Evolutionary conservation across 1,140 invertebrate genomes (phyloP), one percentile per base, ranked within the genome.

Genomic region (Ctenoplectra terminalis): DNA sequence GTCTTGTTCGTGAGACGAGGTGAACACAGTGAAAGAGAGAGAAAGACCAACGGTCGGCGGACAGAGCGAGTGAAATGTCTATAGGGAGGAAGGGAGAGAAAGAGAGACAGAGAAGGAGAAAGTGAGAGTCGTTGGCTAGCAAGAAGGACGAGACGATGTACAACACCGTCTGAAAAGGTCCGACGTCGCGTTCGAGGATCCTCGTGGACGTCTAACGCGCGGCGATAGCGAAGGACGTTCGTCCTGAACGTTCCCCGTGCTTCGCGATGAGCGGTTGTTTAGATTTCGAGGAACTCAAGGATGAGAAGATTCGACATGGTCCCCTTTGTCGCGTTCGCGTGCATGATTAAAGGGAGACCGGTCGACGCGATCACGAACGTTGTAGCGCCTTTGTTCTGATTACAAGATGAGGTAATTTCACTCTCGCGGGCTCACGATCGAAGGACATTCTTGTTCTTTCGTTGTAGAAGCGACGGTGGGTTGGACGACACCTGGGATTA

Each of bases 41-140:
- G 52, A 70, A 37, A 34, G 23, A 31, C 23, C 70, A 58, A 13
- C 20, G 46, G 66, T 43, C 20, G 31, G 17, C 37, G 5, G 48
- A 2, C n/a, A n/a, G 60, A n/a, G 54, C 5, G 50, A 63, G 23
- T 43, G 72, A 70, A 50, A 85, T 61, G 75, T 67, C 34, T 6
- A 40, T 63, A 46, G 84, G 29, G 56, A 34, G 50, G 71, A 88
- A 81, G 86, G 73, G 67, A 88, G 82, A 81, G 81, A 85, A n/a
- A n/a, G n/a, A n/a, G n/a, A n/a, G 83, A 75, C 84, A 88, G 87
- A 64, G 56, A 78, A 40, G 56, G 81, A 81, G 78, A 83, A 83
- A 83, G 82, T 83, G 71, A 83, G 82, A 81, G 82, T 83, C 3
- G 5, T 17, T 23, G 31, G 34, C 64, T 75, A n/a, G 63, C 15